Conservation (phyloP, 2,113 vertebrate genomes). For the Brachionichthys hirsutus region DNA sequence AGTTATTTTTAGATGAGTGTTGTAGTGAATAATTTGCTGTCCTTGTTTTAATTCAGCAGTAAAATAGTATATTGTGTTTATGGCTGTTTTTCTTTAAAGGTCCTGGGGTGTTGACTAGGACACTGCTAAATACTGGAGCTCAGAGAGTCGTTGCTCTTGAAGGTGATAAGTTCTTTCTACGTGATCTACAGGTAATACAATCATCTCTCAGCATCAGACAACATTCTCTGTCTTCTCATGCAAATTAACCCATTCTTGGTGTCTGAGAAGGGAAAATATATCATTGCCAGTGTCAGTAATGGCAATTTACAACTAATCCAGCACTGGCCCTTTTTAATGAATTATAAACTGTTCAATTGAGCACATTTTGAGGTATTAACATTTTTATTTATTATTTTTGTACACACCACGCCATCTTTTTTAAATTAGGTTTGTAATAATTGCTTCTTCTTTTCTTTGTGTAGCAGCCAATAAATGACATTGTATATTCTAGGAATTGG, state of each 20-base stretch:
- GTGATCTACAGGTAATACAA: constrained; percentile 81
- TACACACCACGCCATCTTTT: neutral
- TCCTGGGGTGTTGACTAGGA: constrained; percentile 86
- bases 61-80: constrained; percentile 3
- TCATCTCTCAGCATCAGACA: neutral
- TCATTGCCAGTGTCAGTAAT: too few species aligned
- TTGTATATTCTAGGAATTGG: constrained; percentile 77
- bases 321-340: too few species aligned
- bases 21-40: too few species aligned
- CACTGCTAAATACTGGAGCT: constrained; percentile 84
- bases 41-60: too few species aligned
- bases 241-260: too few species aligned
- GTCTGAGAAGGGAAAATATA: too few species aligned
- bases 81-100: constrained; percentile 69
- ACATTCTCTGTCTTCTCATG: neutral
- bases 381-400: too few species aligned
- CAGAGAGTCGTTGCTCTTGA: constrained; percentile 87
- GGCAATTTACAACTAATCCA: too few species aligned
- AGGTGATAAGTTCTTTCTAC: constrained; percentile 79
- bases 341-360: too few species aligned
- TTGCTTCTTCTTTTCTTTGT: neutral
- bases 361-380: too few species aligned
- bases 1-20: too few species aligned
- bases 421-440: neutral
- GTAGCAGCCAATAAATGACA: neutral